Base-by-base conservation (phyloP, 2,113 vertebrate species). In the Charina bottae region DNA sequence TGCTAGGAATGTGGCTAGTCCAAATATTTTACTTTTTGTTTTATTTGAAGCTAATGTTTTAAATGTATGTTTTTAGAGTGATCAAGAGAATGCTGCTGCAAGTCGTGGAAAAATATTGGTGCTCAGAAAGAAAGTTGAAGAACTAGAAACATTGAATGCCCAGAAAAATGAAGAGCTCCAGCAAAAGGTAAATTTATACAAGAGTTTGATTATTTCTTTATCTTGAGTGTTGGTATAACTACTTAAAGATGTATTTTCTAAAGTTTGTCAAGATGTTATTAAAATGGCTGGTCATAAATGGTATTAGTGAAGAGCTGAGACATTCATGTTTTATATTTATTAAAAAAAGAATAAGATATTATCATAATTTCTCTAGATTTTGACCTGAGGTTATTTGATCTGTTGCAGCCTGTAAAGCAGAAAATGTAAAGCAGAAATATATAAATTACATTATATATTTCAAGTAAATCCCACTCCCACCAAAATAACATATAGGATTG, bases 21-120 rank as follows among this genome's bases (percentile, higher is more conserved):
- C 33, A 92, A 89, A 8, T 17, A 3, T 37, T 24, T n/a, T 24
- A 2, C 86, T 92, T 1, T 7, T 10, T 92, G 0, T 55, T 72
- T 26, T 56, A 37, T 33, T 0, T 0, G 42, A 93, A 88, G 89
- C 8, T 68, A 92, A 78, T 78, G 0, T 15, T 94, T 37, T 1
- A 21, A 11, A 10, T 88, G 95, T 92, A 89, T 21, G 33, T 95
- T 10, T 88, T 88, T 83, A 97, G 94, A 55, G 96, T 0, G 98
- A 97, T 33, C 96, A 97, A 26, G 98, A 99, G 28, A 98, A 97
- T 7, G 95, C 97, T 78, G 97, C 97, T 0, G 98, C 98, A 64
- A 98, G 96, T 90, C 97, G 98, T 87, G 98, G 98, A 0, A 99
- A 99, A 95, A 98, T 99, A 33, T 85, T 99, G 15, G 88, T 98